Conservation (phyloP, 2,797 vertebrate species). For the Sciaenops ocellatus region DNA sequence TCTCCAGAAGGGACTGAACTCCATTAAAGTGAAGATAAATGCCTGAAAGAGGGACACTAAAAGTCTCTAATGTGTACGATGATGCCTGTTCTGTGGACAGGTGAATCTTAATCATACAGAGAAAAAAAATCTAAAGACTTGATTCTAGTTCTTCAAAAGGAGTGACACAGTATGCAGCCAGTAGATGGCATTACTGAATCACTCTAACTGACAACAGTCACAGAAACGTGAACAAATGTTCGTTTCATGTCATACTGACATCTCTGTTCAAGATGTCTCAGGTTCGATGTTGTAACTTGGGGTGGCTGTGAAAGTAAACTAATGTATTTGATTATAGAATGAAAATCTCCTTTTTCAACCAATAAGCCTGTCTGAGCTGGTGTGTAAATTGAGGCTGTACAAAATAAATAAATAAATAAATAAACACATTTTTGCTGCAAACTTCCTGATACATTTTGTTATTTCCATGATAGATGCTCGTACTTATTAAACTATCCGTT, state of each 20-base stretch:
- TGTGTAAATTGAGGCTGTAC: neutral
- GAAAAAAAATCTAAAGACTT: slow-evolving; percentile 22
- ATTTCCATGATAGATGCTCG: neutral
- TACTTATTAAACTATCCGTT: neutral
- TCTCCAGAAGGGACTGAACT: slow-evolving; percentile 69
- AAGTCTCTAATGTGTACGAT: slow-evolving; percentile 59
- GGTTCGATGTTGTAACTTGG: neutral
- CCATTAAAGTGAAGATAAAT: slow-evolving; percentile 75
- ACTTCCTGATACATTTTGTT: neutral
- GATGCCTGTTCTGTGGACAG: slow-evolving; percentile 59
- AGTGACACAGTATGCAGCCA: slow-evolving; percentile 66
- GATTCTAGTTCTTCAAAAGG: slow-evolving; percentile 25
- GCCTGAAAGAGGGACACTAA: slow-evolving; percentile 69
- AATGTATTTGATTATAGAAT: neutral
- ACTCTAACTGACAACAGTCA: slow-evolving; percentile 33
- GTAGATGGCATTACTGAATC: slow-evolving; percentile 84
- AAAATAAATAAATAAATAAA: neutral
- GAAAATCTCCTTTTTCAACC: too few species aligned
- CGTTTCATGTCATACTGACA: slow-evolving; percentile 26
- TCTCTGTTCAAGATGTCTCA: slow-evolving; percentile 25
- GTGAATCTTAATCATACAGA: slow-evolving; percentile 48
- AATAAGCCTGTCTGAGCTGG: neutral
- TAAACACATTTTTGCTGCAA: neutral
- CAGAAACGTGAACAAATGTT: slow-evolving; percentile 10
- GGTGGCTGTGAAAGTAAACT: neutral